Base-by-base conservation (phyloP, 1,140 invertebrate genomes). In the Lithobius niger region DNA sequence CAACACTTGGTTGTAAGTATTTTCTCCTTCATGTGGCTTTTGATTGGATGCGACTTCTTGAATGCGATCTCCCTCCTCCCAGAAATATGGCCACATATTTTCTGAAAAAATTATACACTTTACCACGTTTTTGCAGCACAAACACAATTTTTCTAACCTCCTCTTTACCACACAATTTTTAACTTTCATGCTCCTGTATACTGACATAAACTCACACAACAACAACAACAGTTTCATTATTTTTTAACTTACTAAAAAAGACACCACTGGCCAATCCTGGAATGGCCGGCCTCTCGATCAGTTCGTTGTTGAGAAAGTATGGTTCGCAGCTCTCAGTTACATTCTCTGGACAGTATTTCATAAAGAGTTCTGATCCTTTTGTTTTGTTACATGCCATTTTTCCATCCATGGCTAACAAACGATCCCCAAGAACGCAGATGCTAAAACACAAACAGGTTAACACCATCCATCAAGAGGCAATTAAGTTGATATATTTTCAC, bases 361-460 rank as follows among this genome's bases (percentile, higher is more conserved):
- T 73, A 61, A 79, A 75, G 57, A 93, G 71, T 59, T 74, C 64
- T 24, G 81, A 77, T 53, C 69, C 76, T 16, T 71, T 62, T 25
- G 80, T 79, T 70, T 95, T 93, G 52, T 79, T 81, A 67, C 94
- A 97, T 53, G 87, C 79, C 1, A 68, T 73, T 25, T 72, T 63
- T 40, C 82, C 74, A 21, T 79, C 67, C 48, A 86, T 78, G 2
- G 90, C 69, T 45, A 76, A 56, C 25, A 97, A 73, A 24, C 93
- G 78, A 60, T 82, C 88, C 10, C 94, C 94, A 13, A 98, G 79
- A 21, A 91, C 77, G 72, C 94, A 98, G 77, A 97, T 85, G 65
- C 92, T 97, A 71, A 27, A 79, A 76, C 56, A 62, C 62, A 57
- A 50, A 45, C 4, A 10, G n/a, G n/a, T n/a, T 10, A 36, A 36